These are phyloP conservation scores for Punctoribates punctum DNA, from an alignment of 2,888 invertebrate genomes.

Conservation along the genomic window DNA sequence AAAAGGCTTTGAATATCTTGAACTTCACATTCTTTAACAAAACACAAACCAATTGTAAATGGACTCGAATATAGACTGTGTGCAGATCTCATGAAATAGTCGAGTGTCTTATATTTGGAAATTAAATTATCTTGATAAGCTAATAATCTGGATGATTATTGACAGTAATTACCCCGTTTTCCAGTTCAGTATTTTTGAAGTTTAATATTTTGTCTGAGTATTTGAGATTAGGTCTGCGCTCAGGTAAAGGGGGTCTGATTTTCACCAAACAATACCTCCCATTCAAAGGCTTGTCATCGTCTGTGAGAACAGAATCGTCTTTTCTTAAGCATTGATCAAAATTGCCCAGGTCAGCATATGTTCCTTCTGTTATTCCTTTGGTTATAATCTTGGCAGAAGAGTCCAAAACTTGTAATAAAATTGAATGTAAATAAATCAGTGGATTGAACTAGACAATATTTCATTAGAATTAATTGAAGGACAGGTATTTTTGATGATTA, in stretches of 20 bases:
- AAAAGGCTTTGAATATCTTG: background rate
- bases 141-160: background rate
- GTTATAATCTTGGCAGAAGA: background rate
- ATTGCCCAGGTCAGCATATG: background rate
- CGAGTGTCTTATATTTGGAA: background rate
- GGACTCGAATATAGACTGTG: background rate
- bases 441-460: too few species aligned
- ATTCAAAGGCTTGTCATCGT: background rate
- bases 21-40: background rate
- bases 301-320: background rate
- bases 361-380: background rate
- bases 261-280: slow-evolving; percentile 2
- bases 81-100: background rate
- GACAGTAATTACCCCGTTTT: background rate
- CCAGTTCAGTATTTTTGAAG: background rate
- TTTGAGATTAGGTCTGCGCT: background rate
- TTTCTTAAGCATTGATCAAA: slow-evolving; percentile 7
- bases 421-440: background rate
- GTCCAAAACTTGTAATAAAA: background rate
- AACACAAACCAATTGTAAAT: background rate
- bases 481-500: too few species aligned
- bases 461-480: too few species aligned
- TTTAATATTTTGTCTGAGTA: background rate
- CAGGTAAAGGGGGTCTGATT: background rate
- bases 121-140: background rate